Conservation (phyloP, 2,797 vertebrate genomes). For the Gallirallus australis region DNA sequence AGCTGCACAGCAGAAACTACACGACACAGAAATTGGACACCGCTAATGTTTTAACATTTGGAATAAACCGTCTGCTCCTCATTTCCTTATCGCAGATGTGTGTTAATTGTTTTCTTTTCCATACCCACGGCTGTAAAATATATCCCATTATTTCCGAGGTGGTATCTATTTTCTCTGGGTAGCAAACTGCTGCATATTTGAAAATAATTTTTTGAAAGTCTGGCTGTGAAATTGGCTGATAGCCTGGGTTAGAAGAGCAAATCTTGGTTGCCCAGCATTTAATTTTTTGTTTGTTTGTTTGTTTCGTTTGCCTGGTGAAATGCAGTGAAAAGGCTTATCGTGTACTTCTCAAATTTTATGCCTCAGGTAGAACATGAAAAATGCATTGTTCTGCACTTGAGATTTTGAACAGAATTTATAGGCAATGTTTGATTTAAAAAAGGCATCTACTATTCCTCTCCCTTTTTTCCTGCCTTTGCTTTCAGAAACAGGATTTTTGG, state of each 20-base stretch:
- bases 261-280: conserved; percentile 17
- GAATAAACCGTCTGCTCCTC: conserved; percentile 46
- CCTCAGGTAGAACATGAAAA: conserved; percentile 48
- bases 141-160: conserved; percentile 57
- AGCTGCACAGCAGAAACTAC: conserved; percentile 63
- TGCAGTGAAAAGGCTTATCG: conserved; percentile 27
- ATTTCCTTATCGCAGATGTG: conserved; percentile 72
- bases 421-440: conserved; percentile 48
- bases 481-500: conserved; percentile 33
- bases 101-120: conserved; percentile 73
- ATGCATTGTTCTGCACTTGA: conserved; percentile 48
- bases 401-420: conserved; percentile 60
- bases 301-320: conserved; percentile 9
- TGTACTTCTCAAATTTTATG: conserved; percentile 50
- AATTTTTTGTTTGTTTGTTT: conserved; percentile 12
- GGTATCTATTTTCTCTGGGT: conserved; percentile 43
- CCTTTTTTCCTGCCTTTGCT: conserved; percentile 26
- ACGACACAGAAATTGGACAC: conserved; percentile 70
- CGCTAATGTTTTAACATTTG: conserved; percentile 61
- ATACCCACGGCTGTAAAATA: conserved; percentile 58
- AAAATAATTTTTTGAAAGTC: conserved; percentile 53
- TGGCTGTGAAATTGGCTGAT: conserved; percentile 40
- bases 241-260: conserved; percentile 10
- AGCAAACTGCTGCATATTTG: conserved; percentile 51
- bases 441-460: not conserved